Evolutionary conservation across 1,140 invertebrate genomes (phyloP).

Genomic region (Lysiphlebus fabarum): DNA sequence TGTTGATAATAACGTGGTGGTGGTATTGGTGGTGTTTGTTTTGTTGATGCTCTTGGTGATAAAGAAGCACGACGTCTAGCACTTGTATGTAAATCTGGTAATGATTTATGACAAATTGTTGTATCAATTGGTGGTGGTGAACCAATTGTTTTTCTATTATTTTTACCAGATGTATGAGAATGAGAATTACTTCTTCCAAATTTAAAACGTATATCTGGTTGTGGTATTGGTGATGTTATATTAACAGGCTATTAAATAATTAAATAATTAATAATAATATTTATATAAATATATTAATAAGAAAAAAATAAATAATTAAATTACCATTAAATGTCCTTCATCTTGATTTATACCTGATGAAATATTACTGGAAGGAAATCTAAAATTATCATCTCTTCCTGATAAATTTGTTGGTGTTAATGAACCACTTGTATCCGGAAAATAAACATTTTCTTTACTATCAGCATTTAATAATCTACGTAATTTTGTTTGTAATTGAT

Average conservation of each 20-base stretch:
- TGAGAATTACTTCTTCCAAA: conserved; percentile 65
- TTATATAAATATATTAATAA: not conserved
- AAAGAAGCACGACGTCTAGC: conserved; percentile 58
- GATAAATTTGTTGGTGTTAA: conserved; percentile 28
- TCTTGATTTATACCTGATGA: conserved; percentile 46
- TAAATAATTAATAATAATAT: too few relatives aligned
- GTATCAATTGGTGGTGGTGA: conserved; percentile 43
- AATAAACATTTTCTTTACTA: conserved; percentile 62
- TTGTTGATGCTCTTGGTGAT: conserved; percentile 49
- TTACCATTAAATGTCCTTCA: conserved; percentile 26
- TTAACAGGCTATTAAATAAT: too few relatives aligned
- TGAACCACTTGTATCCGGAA: conserved; percentile 36
- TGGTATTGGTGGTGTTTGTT: conserved; percentile 30
- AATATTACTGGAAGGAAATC: conserved; percentile 45
- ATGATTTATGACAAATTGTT: conserved; percentile 71
- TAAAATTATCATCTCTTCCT: conserved; percentile 43
- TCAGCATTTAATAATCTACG: conserved; percentile 71
- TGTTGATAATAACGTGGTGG: conserved; percentile 38
- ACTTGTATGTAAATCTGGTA: conserved; percentile 76
- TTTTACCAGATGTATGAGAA: conserved; percentile 58
- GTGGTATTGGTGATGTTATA: too few relatives aligned
- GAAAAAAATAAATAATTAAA: not conserved
- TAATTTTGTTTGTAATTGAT: conserved; percentile 76
- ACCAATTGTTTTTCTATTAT: conserved; percentile 39
- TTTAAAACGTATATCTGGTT: conserved; percentile 45